Percentiles rank a stretch among this genome's conserved stretches.
phyloP scores from a whole-genome alignment of 2,888 invertebrate genomes.

The Hanleya hanleyi region DNA sequence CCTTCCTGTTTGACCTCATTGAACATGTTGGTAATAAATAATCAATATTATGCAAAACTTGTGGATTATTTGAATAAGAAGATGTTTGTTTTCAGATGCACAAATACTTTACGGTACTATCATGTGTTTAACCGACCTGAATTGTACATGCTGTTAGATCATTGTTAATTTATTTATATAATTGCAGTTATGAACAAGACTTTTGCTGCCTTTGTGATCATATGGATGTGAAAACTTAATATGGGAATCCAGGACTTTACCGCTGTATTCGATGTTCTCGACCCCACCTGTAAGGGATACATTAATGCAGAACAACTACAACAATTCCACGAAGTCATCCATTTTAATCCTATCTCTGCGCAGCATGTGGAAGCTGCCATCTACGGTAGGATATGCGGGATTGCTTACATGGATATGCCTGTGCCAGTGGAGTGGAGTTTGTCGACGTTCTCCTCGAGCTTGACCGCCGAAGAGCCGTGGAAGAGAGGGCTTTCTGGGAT shows the following conservation, averaged over 20 bases:
- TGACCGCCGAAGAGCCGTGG: conserved; percentile 51
- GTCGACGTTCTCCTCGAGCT: conserved; percentile 59
- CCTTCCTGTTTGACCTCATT: too few relatives aligned
- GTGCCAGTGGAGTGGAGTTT: conserved; percentile 47
- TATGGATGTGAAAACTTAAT: too few relatives aligned
- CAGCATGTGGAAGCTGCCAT: conserved; percentile 56
- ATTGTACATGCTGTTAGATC: too few relatives aligned
- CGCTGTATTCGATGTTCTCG: conserved; percentile 56
- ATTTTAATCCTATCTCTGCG: conserved; percentile 41
- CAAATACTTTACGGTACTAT: too few relatives aligned
- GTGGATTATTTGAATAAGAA: too few relatives aligned
- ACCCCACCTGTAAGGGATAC: conserved; percentile 52
- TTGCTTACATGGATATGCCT: conserved; percentile 20
- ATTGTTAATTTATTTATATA: too few relatives aligned
- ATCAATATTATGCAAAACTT: too few relatives aligned
- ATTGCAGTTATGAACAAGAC: too few relatives aligned
- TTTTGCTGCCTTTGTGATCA: too few relatives aligned
- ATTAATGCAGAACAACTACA: conserved; percentile 52
- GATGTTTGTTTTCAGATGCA: too few relatives aligned
- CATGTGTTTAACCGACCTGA: too few relatives aligned
- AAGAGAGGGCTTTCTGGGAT: conserved; percentile 67
- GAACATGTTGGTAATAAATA: too few relatives aligned
- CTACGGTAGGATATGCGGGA: conserved; percentile 47
- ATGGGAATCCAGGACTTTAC: conserved; percentile 57
- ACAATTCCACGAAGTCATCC: conserved; percentile 50